Percentiles rank a stretch among this genome's conserved stretches.
Evolutionary conservation across 2,888 invertebrate species (phyloP).

Genomic region (Anagyrus pseudococci): DNA sequence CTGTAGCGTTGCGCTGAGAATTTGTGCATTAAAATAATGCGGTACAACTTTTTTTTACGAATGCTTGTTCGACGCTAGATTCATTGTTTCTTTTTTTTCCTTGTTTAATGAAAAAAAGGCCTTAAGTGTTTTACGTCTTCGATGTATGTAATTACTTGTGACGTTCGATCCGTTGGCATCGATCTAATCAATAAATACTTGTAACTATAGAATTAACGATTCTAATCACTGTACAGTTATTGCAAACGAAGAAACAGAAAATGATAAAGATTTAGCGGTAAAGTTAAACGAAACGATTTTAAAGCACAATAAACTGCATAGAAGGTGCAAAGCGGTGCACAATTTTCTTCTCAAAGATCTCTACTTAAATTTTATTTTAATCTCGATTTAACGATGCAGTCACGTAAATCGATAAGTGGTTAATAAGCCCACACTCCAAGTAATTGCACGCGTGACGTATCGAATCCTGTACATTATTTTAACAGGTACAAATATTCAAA

Average conservation of each 20-base stretch:
- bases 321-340: constrained; percentile 7
- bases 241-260: constrained; percentile 7
- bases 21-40: neutral
- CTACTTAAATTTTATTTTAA: constrained; percentile 14
- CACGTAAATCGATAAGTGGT: neutral
- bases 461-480: constrained; percentile 24
- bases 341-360: constrained; percentile 22
- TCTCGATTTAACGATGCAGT: constrained; percentile 10
- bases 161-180: constrained; percentile 20
- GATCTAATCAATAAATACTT: constrained; percentile 22
- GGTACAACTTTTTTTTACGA: neutral
- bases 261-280: constrained; percentile 1
- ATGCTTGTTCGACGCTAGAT: no score
- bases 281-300: constrained; percentile 7
- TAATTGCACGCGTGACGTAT: constrained; percentile 2
- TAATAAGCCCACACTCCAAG: constrained; percentile 1
- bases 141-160: constrained; percentile 16
- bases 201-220: constrained; percentile 13
- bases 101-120: constrained; percentile 29
- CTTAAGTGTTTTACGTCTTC: constrained; percentile 33
- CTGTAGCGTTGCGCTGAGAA: neutral
- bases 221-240: constrained; percentile 30
- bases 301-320: constrained; percentile 10
- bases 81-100: no score
- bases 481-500: neutral